Evolutionary conservation across 2,797 vertebrate genomes (phyloP).

Genomic region (Diplodus sargus): DNA sequence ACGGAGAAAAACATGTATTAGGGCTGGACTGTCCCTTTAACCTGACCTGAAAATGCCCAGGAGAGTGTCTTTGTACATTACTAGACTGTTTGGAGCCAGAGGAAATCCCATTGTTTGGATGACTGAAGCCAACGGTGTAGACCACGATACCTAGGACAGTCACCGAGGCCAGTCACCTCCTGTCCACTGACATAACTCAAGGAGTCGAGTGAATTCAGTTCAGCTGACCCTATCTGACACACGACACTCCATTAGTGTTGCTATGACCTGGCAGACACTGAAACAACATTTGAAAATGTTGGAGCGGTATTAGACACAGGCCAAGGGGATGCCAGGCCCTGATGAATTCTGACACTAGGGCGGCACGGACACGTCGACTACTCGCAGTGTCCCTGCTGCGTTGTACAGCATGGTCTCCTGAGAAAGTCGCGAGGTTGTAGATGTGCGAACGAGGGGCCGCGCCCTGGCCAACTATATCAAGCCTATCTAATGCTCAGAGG

Average conservation of each 20-base stretch:
- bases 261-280: conserved; percentile 59
- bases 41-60: conserved; percentile 41
- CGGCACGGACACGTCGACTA: conserved; percentile 25
- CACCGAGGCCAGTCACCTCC: conserved; percentile 55
- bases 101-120: conserved; percentile 62
- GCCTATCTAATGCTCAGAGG: conserved; percentile 70
- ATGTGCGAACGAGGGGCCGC: conserved; percentile 60
- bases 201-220: conserved; percentile 53
- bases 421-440: conserved; percentile 54
- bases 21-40: not conserved
- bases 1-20: no score
- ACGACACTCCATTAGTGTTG: conserved; percentile 66
- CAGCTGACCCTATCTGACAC: conserved; percentile 60
- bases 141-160: conserved; percentile 44
- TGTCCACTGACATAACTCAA: conserved; percentile 61
- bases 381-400: conserved; percentile 39
- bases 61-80: conserved; percentile 40
- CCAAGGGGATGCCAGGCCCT: conserved; percentile 21
- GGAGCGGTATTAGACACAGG: conserved; percentile 50
- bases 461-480: conserved; percentile 67
- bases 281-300: conserved; percentile 61
- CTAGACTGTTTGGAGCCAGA: conserved; percentile 63
- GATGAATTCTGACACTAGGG: conserved; percentile 56
- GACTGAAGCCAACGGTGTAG: conserved; percentile 35
- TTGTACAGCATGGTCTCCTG: conserved; percentile 31